Evolutionary conservation across 2,113 vertebrate species (phyloP).

Genomic region (Petromus typicus): DNA sequence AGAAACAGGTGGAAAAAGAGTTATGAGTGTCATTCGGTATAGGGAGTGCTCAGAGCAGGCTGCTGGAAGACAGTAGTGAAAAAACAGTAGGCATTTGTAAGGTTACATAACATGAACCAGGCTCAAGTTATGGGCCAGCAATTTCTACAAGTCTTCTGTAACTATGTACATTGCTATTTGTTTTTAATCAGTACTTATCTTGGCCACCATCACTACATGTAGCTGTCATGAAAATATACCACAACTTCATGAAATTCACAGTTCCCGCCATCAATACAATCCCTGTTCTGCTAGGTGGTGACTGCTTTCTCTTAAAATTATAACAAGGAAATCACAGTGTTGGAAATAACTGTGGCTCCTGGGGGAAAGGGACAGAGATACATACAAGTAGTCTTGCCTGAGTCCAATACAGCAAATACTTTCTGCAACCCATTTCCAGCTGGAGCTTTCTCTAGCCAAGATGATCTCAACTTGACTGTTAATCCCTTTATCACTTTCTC

Average conservation of each 20-base stretch:
- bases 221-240: constrained; percentile 53
- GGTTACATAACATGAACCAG: constrained; percentile 21
- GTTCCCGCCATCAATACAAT: not conserved
- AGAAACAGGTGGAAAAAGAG: constrained; percentile 9
- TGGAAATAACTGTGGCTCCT: not conserved
- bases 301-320: constrained; percentile 9
- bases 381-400: not conserved
- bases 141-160: constrained; percentile 31
- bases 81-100: not conserved
- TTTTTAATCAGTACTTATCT: constrained; percentile 20
- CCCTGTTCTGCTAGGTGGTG: not conserved
- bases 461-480: not conserved
- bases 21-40: not conserved
- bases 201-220: constrained; percentile 30
- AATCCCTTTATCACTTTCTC: constrained; percentile 42
- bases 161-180: constrained; percentile 27
- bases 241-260: constrained; percentile 50
- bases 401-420: constrained; percentile 27
- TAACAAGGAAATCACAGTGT: constrained; percentile 65
- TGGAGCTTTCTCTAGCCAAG: constrained; percentile 5
- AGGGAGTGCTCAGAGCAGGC: not conserved
- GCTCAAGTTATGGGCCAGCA: constrained; percentile 15
- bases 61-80: not conserved
- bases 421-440: constrained; percentile 11
- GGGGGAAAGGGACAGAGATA: not conserved